These are phyloP conservation scores for Vultur gryphus DNA, from an alignment of 2,797 vertebrate genomes.

Conservation along the genomic window DNA sequence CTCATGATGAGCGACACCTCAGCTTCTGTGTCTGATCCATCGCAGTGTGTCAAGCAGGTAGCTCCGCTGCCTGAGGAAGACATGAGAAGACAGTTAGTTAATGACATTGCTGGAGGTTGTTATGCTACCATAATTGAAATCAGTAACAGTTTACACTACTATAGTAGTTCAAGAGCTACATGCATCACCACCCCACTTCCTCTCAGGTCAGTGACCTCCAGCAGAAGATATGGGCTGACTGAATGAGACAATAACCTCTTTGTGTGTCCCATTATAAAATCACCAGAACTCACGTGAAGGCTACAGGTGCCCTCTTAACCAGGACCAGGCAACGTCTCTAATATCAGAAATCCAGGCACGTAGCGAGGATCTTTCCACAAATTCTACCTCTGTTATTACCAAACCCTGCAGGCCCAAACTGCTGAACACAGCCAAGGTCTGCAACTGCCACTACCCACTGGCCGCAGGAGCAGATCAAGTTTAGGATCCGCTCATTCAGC, in stretches of 20 bases:
- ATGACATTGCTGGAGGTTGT: rapidly evolving
- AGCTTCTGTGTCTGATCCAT: slow-evolving; percentile 85
- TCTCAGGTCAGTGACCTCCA: neutral
- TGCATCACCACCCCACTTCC: too few species aligned
- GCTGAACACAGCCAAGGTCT: neutral
- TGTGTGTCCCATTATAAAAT: rapidly evolving
- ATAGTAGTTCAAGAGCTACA: rapidly evolving
- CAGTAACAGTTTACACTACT: rapidly evolving
- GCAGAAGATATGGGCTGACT: rapidly evolving
- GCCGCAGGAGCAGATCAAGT: neutral
- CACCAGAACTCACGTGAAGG: rapidly evolving
- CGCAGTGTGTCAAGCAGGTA: slow-evolving; percentile 90
- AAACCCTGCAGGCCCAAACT: neutral
- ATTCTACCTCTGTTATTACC: neutral
- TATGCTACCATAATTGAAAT: rapidly evolving
- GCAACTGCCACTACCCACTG: neutral
- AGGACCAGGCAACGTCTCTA: neutral
- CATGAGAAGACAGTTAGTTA: neutral
- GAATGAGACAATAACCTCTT: neutral
- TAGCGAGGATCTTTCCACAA: rapidly evolving
- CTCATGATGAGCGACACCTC: slow-evolving; percentile 85
- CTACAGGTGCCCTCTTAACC: neutral
- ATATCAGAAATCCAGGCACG: neutral
- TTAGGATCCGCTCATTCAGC: neutral
- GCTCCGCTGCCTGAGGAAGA: slow-evolving; percentile 86